A percentile compares a stretch with the other conserved stretches of the same genome.
These are phyloP conservation scores for Chymomyza fuscimana DNA, from an alignment of 2,888 invertebrate genomes.

Conservation along the genomic window DNA sequence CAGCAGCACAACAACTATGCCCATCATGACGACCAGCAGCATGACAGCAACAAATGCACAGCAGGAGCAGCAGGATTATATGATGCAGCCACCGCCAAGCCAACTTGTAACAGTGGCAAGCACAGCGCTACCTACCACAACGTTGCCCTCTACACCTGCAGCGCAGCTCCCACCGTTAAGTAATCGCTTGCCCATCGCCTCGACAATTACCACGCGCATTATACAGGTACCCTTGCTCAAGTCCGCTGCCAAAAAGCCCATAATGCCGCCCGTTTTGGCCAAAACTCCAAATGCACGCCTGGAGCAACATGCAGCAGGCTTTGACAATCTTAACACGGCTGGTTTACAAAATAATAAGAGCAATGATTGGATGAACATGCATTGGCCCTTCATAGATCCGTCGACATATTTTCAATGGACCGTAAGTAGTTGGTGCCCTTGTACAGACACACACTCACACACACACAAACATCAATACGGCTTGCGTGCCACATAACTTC, in stretches of 20 bases:
- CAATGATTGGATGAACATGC: constrained; percentile 82
- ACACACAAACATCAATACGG: neutral
- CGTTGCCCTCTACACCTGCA: neutral
- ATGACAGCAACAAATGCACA: constrained; percentile 37
- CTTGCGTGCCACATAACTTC: neutral
- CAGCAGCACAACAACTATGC: constrained; percentile 9
- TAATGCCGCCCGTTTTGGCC: constrained; percentile 79
- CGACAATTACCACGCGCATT: constrained; percentile 72
- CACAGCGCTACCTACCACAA: neutral
- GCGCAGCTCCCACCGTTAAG: constrained; percentile 23
- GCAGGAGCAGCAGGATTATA: constrained; percentile 15
- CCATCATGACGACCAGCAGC: constrained; percentile 2
- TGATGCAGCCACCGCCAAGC: constrained; percentile 20
- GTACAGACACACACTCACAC: neutral
- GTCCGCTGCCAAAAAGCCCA: constrained; percentile 82
- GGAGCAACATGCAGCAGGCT: constrained; percentile 24
- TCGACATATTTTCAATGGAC: constrained; percentile 86
- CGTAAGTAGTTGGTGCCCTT: constrained; percentile 79
- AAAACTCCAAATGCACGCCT: constrained; percentile 66
- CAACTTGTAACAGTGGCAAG: constrained; percentile 1
- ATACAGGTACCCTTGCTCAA: constrained; percentile 76
- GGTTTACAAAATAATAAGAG: constrained; percentile 64
- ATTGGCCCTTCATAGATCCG: constrained; percentile 85
- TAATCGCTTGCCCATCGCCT: constrained; percentile 43
- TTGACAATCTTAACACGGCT: constrained; percentile 16